A percentile compares a stretch with the other conserved stretches of the same genome.
Conservation (phyloP, 1,140 invertebrate genomes). For the Cephus cinctus region DNA sequence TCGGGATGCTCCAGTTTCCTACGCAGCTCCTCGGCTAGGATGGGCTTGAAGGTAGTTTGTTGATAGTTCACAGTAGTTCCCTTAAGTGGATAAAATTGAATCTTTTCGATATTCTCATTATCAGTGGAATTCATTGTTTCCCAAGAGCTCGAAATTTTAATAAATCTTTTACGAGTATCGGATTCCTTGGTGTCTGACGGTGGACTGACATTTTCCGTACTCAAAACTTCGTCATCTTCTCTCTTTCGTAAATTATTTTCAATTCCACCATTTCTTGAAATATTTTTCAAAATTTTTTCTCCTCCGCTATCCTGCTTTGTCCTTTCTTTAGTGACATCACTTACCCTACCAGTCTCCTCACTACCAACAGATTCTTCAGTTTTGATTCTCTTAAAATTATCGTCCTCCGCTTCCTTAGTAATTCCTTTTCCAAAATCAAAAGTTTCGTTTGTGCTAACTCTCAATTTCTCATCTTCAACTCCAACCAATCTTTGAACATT, state of each 20-base stretch:
- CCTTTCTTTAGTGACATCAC: too few species aligned
- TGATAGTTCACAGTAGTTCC: not conserved
- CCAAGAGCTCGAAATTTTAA: not conserved
- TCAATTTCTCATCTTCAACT: too few species aligned
- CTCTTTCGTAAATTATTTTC: not conserved
- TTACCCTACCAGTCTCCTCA: too few species aligned
- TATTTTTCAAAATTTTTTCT: not conserved
- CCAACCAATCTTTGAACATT: too few species aligned
- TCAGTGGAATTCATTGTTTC: too few species aligned
- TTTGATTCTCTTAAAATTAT: too few species aligned
- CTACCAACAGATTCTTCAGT: too few species aligned
- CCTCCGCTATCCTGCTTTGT: not conserved
- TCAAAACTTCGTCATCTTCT: not conserved
- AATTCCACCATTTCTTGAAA: conserved; percentile 5
- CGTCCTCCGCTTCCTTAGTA: too few species aligned
- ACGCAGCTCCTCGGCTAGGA: not conserved
- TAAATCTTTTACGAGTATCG: not conserved
- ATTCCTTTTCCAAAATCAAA: too few species aligned
- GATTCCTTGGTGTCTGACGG: too few species aligned
- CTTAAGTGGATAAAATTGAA: not conserved
- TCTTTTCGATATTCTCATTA: not conserved
- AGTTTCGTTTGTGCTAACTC: too few species aligned
- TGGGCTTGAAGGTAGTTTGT: not conserved
- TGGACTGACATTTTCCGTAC: not conserved
- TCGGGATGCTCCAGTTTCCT: not conserved